Evolutionary conservation across 2,113 vertebrate species (phyloP).

Genomic region (Dicaeum eximium): DNA sequence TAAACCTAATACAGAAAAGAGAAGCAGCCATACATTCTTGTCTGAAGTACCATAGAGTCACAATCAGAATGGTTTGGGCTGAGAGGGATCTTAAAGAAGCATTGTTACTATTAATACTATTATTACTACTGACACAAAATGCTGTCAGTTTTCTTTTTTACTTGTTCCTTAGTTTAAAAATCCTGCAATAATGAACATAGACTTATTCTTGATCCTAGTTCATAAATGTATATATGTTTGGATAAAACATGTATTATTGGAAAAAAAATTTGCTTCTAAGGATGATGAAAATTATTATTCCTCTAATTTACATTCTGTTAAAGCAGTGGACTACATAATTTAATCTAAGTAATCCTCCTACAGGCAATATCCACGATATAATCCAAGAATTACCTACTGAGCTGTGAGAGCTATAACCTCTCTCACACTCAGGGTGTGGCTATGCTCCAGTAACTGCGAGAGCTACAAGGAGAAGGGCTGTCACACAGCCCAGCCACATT

Average conservation of each 20-base stretch:
- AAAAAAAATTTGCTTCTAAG: not conserved
- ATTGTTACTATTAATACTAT: not conserved
- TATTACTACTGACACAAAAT: not conserved
- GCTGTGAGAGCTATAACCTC: slow-evolving; percentile 18
- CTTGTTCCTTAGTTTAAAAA: not conserved
- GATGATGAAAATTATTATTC: not conserved
- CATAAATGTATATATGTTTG: not conserved
- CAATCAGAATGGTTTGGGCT: not conserved
- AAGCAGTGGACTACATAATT: slow-evolving; percentile 11
- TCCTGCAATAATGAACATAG: not conserved
- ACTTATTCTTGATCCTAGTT: not conserved
- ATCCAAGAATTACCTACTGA: slow-evolving; percentile 44
- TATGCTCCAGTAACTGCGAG: not conserved
- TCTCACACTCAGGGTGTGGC: not conserved
- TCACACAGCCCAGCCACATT: not conserved
- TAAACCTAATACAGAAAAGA: not conserved
- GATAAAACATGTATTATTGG: not conserved
- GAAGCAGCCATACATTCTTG: not conserved
- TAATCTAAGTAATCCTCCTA: slow-evolving; percentile 32
- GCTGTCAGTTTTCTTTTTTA: not conserved
- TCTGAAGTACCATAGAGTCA: not conserved
- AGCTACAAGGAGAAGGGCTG: not conserved
- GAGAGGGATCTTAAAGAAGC: not conserved
- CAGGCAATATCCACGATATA: slow-evolving; percentile 24
- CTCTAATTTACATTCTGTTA: slow-evolving; percentile 29